Percentiles rank a stretch among this genome's conserved stretches.
phyloP scores from a whole-genome alignment of 2,797 vertebrate genomes.

The Miichthys miiuy region DNA sequence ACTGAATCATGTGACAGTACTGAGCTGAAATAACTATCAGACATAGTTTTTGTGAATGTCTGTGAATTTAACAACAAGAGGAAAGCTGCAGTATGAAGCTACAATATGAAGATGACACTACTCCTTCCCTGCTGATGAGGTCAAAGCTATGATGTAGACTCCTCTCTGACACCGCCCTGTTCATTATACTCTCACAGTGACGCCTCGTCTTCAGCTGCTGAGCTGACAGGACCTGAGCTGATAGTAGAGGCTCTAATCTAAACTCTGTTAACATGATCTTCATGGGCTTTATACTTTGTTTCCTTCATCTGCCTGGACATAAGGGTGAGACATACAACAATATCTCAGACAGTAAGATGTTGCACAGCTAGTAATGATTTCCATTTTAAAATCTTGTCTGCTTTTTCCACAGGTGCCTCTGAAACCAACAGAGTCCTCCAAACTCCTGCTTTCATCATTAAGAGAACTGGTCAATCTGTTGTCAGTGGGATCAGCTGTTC shows the following conservation, averaged over 20 bases:
- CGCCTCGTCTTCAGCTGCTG: neutral
- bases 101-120: too few species aligned
- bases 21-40: too few species aligned
- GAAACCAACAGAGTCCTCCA: neutral
- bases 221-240: too few species aligned
- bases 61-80: too few species aligned
- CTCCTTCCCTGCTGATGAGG: too few species aligned
- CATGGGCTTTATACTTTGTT: constrained; percentile 1
- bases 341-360: neutral
- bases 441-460: constrained; percentile 37
- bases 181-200: neutral
- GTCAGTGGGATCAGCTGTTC: constrained; percentile 44
- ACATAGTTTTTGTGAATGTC: too few species aligned
- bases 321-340: constrained; percentile 17
- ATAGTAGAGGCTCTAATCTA: too few species aligned
- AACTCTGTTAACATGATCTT: too few species aligned
- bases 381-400: too few species aligned
- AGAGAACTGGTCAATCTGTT: constrained; percentile 23
- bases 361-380: neutral
- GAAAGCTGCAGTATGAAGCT: too few species aligned
- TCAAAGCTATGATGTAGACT: too few species aligned
- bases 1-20: too few species aligned
- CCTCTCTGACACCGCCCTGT: neutral
- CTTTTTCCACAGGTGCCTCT: constrained; percentile 25
- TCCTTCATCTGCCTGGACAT: constrained; percentile 14